Base-by-base conservation (phyloP, 2,113 vertebrate genomes). In the Apistogramma diplotaenia region DNA sequence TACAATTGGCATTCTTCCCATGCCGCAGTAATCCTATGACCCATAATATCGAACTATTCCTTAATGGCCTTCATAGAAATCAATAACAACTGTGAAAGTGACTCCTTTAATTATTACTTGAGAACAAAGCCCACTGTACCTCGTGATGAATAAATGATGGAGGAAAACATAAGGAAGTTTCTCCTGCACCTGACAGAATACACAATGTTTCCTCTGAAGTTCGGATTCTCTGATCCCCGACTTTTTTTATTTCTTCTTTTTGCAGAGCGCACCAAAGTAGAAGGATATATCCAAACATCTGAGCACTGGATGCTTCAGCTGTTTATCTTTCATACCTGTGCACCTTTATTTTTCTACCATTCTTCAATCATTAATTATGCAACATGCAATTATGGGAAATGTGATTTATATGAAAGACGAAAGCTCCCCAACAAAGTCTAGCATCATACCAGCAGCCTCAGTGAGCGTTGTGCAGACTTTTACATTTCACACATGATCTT, bases 401-500 rank as follows among this genome's bases (percentile, higher is more conserved):
- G 4, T 49, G 18, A 57, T 83, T 84, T 79, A 8, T 76, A 33
- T 61, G 43, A 81, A 75, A 61, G 76, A 76, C 67, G 56, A 51
- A 12, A 21, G 10, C 54, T 56, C 43, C 40, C 67, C 76, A 60
- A 53, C 56, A 79, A 51, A 61, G 37, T 31, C 10, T 43, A 21
- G 23, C 55, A 49, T 33, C 72, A 73, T 19, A 46, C 15, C 74
- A 65, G 61, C 33, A 56, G 79, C 61, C 67, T 75, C 67, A 18
- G 31, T 72, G 56, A 73, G 46, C 57, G 10, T 51, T 73, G 55
- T 2, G 33, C 35, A 78, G 9, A 72, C 35, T 58, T 71, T 56
- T 70, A 18, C 40, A 16, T 83, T 86, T 81, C 37, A 62, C 74
- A 81, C 86, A 81, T 88, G 62, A 85, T 83, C 59, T 74, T 57